Base-by-base conservation (phyloP, 2,888 invertebrate genomes). In the Norana najaformis region DNA sequence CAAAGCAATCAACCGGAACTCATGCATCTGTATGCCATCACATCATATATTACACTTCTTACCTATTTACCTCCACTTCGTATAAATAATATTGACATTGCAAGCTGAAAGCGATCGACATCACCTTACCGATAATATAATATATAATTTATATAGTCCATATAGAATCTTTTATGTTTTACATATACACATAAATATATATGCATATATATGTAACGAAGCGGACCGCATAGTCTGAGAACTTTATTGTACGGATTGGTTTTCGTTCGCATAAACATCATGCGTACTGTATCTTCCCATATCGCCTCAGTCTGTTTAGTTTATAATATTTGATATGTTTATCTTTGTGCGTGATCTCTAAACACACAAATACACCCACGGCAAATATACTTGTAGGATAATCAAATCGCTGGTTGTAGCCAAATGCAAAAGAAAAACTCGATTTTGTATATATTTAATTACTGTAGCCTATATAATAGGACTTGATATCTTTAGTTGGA, bases 291-390 rank as follows among this genome's bases (percentile, higher is more conserved):
- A 69, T 69, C 69, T 69, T 69, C n/a, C 69, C 69, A 4, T 4
- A 16, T n/a, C 30, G 69, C 13, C 69, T 69, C 23, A 1, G 30
- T n/a, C 11, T n/a, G n/a, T n/a, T 0, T 69, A 69, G n/a, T n/a
- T 69, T 69, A 69, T 69, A 69, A 69, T 69, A 69, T 69, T n/a
- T n/a, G 69, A 69, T 69, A 69, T 69, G 69, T 69, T 69, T 69
- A 69, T 69, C 69, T 69, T 69, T n/a, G 4, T n/a, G 69, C 69
- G n/a, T 8, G n/a, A 30, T 69, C 30, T 69, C n/a, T n/a, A n/a
- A n/a, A 69, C 69, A 69, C 69, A 69, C 69, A 69, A 69, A n/a
- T 13, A 69, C 69, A 69, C 69, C 69, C 69, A 69, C 69, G 69
- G 13, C n/a, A n/a, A 69, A 69, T 30, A 69, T 16, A 16, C n/a